Evolutionary conservation across 1,140 invertebrate genomes (phyloP).

Genomic region (Phymastichus coffea): DNA sequence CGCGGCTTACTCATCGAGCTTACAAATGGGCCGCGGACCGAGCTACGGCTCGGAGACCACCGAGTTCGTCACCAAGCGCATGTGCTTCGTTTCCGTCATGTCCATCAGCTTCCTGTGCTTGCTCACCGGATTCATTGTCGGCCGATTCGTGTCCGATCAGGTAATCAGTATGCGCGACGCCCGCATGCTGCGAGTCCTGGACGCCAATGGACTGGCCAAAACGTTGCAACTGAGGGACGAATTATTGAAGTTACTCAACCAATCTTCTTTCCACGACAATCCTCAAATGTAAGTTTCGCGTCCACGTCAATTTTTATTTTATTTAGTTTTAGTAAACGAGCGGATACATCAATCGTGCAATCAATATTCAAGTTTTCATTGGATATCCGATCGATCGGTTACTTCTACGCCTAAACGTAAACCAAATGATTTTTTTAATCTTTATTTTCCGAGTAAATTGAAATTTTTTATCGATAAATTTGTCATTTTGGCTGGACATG

Average conservation of each 20-base stretch:
- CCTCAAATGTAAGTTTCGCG: constrained; percentile 10
- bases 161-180: constrained; percentile 40
- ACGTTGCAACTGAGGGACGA: constrained; percentile 38
- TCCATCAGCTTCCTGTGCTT: constrained; percentile 55
- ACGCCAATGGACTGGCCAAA: constrained; percentile 43
- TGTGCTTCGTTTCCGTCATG: constrained; percentile 57
- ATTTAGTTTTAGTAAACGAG: too few species aligned
- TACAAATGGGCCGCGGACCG: constrained; percentile 47
- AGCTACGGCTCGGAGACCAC: constrained; percentile 44
- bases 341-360: too few species aligned
- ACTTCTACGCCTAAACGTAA: too few species aligned
- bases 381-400: too few species aligned
- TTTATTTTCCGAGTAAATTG: too few species aligned
- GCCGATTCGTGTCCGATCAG: constrained; percentile 50
- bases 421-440: too few species aligned
- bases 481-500: too few species aligned
- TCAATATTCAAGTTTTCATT: too few species aligned
- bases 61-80: constrained; percentile 57
- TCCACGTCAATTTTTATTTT: too few species aligned
- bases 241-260: constrained; percentile 36
- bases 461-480: too few species aligned
- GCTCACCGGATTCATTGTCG: constrained; percentile 54
- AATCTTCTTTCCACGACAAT: constrained; percentile 11
- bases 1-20: constrained; percentile 30
- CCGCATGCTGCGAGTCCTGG: constrained; percentile 37